Conservation (phyloP, 1,140 invertebrate genomes). For the Heliothis subflexa region DNA sequence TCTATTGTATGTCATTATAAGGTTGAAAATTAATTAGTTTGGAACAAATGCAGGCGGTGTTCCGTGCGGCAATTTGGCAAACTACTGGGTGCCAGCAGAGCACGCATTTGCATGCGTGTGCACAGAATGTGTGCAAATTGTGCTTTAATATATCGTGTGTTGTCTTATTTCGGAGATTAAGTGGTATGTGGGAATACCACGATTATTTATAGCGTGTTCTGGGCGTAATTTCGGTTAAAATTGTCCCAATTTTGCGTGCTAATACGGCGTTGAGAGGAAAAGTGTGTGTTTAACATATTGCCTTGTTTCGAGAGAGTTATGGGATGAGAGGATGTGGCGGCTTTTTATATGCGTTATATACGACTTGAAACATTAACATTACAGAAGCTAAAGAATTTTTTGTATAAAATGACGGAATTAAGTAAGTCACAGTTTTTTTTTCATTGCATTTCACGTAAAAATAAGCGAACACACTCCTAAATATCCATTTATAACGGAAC, state of each 20-base stretch:
- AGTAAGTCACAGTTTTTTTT: too few relatives aligned
- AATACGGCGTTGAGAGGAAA: slow-evolving; percentile 17
- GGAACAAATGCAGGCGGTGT: not conserved
- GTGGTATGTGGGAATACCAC: slow-evolving; percentile 10
- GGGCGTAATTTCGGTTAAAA: slow-evolving; percentile 29
- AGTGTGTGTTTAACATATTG: slow-evolving; percentile 1
- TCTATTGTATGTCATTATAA: not conserved
- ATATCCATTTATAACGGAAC: not conserved
- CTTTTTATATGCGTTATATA: too few relatives aligned
- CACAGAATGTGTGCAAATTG: slow-evolving; percentile 13
- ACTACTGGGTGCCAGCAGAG: not conserved
- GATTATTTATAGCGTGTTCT: slow-evolving; percentile 21
- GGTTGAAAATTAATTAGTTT: slow-evolving; percentile 16
- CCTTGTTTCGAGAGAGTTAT: slow-evolving; percentile 7
- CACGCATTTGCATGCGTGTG: slow-evolving; percentile 14
- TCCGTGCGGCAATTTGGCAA: slow-evolving; percentile 8
- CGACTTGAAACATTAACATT: too few relatives aligned
- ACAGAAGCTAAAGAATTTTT: too few relatives aligned
- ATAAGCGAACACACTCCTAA: not conserved
- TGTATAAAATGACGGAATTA: not conserved
- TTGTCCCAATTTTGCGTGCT: not conserved
- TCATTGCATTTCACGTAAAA: not conserved
- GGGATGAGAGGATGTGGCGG: not conserved
- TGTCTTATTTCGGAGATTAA: slow-evolving; percentile 40
- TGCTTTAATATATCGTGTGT: slow-evolving; percentile 1